Percentiles rank a stretch among this genome's conserved stretches.
These are phyloP conservation scores for Plestiodon gilberti DNA, from an alignment of 2,113 vertebrate species.

Conservation along the genomic window DNA sequence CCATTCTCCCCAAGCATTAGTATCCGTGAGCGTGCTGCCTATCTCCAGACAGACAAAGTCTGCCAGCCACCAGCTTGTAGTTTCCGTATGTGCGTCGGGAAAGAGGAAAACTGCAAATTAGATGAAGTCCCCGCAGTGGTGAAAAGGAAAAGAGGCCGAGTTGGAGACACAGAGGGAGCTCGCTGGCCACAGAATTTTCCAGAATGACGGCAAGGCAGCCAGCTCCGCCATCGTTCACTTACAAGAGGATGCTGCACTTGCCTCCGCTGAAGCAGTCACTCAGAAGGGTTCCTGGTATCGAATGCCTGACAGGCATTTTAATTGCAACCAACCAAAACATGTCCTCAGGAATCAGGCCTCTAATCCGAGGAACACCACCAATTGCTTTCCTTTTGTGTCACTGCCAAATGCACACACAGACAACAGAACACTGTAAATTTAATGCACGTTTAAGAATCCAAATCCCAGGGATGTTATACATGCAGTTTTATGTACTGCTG, in stretches of 20 bases:
- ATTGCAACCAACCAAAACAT: slow-evolving; percentile 75
- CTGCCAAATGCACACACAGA: slow-evolving; percentile 57
- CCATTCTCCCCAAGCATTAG: slow-evolving; percentile 61
- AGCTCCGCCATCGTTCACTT: slow-evolving; percentile 79
- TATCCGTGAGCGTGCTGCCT: slow-evolving; percentile 62
- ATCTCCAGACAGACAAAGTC: slow-evolving; percentile 77
- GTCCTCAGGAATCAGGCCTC: slow-evolving; percentile 65
- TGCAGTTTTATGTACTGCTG: neutral
- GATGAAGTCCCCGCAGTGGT: slow-evolving; percentile 77
- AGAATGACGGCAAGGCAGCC: slow-evolving; percentile 79
- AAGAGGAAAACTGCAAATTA: slow-evolving; percentile 78
- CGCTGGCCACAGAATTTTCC: slow-evolving; percentile 80
- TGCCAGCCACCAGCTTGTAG: slow-evolving; percentile 75
- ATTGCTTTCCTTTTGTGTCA: slow-evolving; percentile 69
- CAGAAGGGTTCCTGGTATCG: slow-evolving; percentile 68
- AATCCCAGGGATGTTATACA: slow-evolving; percentile 45
- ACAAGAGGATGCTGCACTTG: slow-evolving; percentile 75
- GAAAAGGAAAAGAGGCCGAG: slow-evolving; percentile 80
- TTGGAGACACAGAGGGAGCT: slow-evolving; percentile 77
- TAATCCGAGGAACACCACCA: slow-evolving; percentile 71
- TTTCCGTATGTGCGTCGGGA: slow-evolving; percentile 68
- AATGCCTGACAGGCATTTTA: slow-evolving; percentile 82
- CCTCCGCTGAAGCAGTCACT: slow-evolving; percentile 70
- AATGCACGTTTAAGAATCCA: slow-evolving; percentile 18
- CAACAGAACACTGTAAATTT: neutral